These are phyloP conservation scores for Balanococcus diminutus DNA, from an alignment of 2,888 invertebrate species.

Conservation along the genomic window DNA sequence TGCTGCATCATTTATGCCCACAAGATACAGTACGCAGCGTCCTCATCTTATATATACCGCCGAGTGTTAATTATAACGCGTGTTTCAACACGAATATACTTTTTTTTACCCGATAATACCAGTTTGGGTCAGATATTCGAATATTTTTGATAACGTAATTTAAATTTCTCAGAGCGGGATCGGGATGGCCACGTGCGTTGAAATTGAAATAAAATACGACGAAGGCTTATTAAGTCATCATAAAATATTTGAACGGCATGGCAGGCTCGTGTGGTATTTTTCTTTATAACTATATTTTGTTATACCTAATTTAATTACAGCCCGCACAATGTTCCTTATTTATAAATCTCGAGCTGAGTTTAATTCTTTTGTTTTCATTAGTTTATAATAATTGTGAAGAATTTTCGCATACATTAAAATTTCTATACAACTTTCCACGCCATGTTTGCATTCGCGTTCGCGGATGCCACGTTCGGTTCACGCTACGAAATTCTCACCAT, in stretches of 20 bases:
- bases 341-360: background rate
- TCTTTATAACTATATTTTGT: background rate
- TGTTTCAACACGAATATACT: background rate
- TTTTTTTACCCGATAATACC: background rate
- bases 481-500: background rate
- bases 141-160: background rate
- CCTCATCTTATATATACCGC: too few relatives aligned
- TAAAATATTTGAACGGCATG: background rate
- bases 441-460: background rate
- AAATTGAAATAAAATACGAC: background rate
- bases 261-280: background rate
- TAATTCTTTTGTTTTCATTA: constrained; percentile 17
- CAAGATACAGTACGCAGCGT: background rate
- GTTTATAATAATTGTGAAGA: background rate
- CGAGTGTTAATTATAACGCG: background rate
- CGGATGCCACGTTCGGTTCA: background rate
- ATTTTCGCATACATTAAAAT: constrained; percentile 22
- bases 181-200: background rate
- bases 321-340: background rate
- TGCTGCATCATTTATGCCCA: background rate
- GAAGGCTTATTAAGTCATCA: constrained; percentile 3
- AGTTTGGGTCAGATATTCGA: too few relatives aligned
- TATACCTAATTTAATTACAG: constrained; percentile 3
- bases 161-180: background rate
- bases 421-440: constrained; percentile 5